Percentiles rank a stretch among this genome's conserved stretches.
phyloP scores from a whole-genome alignment of 2,113 vertebrate species.

The Plestiodon gilberti region DNA sequence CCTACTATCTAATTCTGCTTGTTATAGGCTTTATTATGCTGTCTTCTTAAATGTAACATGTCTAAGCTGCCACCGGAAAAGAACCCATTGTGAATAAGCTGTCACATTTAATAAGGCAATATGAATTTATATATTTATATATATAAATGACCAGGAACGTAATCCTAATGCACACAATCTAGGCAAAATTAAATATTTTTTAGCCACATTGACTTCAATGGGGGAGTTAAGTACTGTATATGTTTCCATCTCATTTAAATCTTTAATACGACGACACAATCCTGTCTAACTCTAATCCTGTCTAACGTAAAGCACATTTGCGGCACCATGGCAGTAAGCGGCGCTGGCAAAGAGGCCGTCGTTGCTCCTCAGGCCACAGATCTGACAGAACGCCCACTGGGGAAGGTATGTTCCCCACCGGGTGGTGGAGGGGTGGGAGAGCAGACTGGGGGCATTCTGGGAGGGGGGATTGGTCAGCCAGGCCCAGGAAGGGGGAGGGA shows the following conservation, averaged over 20 bases:
- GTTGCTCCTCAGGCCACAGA: no score
- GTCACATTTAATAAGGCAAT: constrained; percentile 72
- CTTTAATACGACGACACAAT: no score
- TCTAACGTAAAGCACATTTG: no score
- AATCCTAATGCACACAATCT: background rate
- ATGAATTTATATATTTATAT: background rate
- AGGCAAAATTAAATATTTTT: background rate
- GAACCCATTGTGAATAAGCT: constrained; percentile 63
- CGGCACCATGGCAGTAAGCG: no score
- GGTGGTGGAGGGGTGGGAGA: no score
- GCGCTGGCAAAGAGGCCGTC: no score
- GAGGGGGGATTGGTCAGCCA: no score
- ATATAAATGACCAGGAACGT: background rate
- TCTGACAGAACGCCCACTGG: no score
- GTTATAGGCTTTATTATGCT: constrained; percentile 58
- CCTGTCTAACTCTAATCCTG: no score
- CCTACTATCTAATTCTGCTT: constrained; percentile 50
- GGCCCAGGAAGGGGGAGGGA: no score
- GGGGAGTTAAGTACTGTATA: background rate
- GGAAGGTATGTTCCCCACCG: no score
- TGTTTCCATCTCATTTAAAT: background rate
- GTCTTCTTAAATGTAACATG: constrained; percentile 58
- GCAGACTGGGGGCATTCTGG: no score
- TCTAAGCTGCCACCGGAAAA: constrained; percentile 57
- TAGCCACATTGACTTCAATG: background rate